phyloP scores from a whole-genome alignment of 2,113 vertebrate genomes.

The Nothocercus nigrocapillus region DNA sequence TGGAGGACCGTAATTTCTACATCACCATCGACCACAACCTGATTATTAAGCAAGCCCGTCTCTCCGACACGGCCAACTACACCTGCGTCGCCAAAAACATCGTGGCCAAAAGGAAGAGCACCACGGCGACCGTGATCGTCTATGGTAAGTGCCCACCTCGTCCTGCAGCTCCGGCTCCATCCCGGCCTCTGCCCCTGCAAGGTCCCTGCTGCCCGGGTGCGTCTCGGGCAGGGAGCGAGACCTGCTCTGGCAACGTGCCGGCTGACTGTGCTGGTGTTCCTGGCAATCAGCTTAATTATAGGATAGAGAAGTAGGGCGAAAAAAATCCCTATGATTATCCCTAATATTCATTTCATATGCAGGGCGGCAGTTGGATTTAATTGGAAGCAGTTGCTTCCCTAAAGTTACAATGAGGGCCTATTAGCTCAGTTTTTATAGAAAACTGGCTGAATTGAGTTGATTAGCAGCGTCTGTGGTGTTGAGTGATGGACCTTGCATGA shows the following conservation, averaged over 20 bases:
- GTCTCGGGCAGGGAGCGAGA: neutral
- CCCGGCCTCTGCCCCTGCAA: neutral
- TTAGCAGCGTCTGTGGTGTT: slow-evolving; percentile 66
- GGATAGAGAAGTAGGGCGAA: slow-evolving; percentile 49
- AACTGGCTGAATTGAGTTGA: slow-evolving; percentile 68
- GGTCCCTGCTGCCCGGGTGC: neutral
- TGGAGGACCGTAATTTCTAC: slow-evolving; percentile 94
- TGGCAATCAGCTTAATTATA: slow-evolving; percentile 73
- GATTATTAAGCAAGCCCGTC: slow-evolving; percentile 96
- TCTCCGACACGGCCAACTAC: slow-evolving; percentile 95
- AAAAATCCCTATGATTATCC: slow-evolving; percentile 67
- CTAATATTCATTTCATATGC: slow-evolving; percentile 70
- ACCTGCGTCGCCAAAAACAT: slow-evolving; percentile 97
- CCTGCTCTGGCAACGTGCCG: slow-evolving; percentile 11
- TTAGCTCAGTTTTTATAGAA: slow-evolving; percentile 67
- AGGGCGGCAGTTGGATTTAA: slow-evolving; percentile 71
- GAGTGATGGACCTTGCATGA: slow-evolving; percentile 1
- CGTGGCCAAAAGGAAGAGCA: slow-evolving; percentile 92
- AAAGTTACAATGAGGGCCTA: slow-evolving; percentile 69
- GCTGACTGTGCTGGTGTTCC: slow-evolving; percentile 40
- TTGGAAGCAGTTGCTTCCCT: slow-evolving; percentile 67
- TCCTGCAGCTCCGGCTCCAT: neutral
- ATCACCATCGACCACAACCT: slow-evolving; percentile 97
- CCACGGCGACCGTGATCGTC: slow-evolving; percentile 92
- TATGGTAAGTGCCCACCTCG: slow-evolving; percentile 82